These are phyloP conservation scores for Chrysemys picta DNA, from an alignment of 2,113 vertebrate genomes.

Conservation along the genomic window DNA sequence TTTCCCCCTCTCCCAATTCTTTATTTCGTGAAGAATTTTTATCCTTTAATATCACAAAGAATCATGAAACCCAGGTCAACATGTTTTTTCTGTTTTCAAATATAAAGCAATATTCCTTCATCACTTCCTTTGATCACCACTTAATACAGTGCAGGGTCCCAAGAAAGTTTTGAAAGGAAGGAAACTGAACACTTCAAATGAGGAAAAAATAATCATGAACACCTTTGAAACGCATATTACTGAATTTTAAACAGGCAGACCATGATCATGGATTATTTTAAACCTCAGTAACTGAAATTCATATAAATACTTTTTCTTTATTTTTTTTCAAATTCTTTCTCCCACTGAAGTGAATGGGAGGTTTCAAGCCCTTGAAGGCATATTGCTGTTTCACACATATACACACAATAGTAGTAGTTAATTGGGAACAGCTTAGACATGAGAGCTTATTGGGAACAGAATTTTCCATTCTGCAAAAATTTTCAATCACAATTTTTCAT, in stretches of 20 bases:
- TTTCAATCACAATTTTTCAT: background rate
- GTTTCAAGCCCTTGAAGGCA: background rate
- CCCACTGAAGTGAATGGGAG: background rate
- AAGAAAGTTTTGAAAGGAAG: conserved; percentile 27
- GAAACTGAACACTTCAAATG: background rate
- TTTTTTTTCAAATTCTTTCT: background rate
- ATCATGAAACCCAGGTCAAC: background rate
- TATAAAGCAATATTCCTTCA: background rate
- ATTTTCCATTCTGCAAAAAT: background rate
- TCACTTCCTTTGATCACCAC: background rate
- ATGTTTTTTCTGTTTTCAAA: background rate
- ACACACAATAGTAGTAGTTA: background rate
- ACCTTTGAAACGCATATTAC: background rate
- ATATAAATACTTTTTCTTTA: background rate
- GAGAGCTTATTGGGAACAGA: background rate
- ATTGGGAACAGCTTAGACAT: background rate
- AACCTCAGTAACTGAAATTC: background rate
- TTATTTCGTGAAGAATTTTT: background rate
- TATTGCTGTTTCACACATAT: background rate
- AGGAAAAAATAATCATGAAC: background rate
- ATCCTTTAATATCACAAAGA: background rate
- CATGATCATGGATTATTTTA: background rate
- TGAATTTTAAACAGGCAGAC: background rate
- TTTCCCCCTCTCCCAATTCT: background rate
- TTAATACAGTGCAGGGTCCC: background rate